A percentile compares a stretch with the other conserved stretches of the same genome.
Evolutionary conservation across 2,797 vertebrate species (phyloP).

Genomic region (Notamacropus eugenii): DNA sequence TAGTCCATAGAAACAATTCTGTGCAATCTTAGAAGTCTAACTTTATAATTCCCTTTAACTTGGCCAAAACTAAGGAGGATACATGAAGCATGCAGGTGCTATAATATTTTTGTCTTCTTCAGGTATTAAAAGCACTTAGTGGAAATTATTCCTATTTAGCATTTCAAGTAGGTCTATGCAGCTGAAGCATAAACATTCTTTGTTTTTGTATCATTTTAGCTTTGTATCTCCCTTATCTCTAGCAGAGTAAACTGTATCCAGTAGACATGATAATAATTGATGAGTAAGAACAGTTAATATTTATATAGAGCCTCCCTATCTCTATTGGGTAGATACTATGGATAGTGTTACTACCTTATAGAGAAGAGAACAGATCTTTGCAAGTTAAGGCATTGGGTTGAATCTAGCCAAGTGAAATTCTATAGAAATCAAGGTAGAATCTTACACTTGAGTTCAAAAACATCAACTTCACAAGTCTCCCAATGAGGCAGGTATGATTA

Average conservation of each 20-base stretch:
- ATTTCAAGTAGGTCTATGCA: background rate
- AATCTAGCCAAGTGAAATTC: background rate
- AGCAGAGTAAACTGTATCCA: background rate
- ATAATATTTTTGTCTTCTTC: background rate
- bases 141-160: background rate
- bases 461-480: background rate
- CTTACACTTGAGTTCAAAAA: background rate
- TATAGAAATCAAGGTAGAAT: background rate
- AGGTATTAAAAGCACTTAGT: conserved; percentile 35
- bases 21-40: conserved; percentile 13
- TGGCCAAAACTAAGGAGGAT: background rate
- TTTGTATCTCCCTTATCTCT: background rate
- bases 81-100: background rate
- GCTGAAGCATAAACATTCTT: background rate
- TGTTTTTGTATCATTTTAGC: background rate
- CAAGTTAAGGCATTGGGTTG: background rate
- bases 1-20: conserved; percentile 17
- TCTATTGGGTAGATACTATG: background rate
- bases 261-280: background rate
- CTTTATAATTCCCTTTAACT: background rate
- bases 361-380: background rate
- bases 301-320: background rate
- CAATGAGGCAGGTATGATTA: background rate
- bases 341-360: background rate
- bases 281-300: background rate